Percentiles rank a stretch among this genome's conserved stretches.
Conservation (phyloP, 2,113 vertebrate genomes). For the Ursus arctos region DNA sequence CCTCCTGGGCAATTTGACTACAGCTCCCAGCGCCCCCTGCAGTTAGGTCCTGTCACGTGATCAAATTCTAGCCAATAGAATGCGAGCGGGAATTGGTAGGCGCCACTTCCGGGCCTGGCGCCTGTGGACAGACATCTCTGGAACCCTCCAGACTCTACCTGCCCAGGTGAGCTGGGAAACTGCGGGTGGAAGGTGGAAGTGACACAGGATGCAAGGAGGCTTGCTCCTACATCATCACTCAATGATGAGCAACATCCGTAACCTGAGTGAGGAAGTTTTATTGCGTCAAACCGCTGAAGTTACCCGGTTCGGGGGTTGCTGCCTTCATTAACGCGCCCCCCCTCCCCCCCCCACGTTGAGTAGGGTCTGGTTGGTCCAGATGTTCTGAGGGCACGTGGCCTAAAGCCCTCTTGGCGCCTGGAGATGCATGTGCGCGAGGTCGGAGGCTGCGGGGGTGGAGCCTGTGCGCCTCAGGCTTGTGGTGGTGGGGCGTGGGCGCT, state of each 20-base stretch:
- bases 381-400: rapidly evolving
- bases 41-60: not conserved
- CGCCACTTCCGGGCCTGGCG: not conserved
- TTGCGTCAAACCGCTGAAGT: not conserved
- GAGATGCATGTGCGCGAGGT: too few relatives aligned
- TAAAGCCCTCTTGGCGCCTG: not conserved
- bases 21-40: not conserved
- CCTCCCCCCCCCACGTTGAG: too few relatives aligned
- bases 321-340: not conserved
- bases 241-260: not conserved
- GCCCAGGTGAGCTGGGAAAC: not conserved
- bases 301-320: too few relatives aligned
- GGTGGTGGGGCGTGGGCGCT: too few relatives aligned
- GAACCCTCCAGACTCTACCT: not conserved
- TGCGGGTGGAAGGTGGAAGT: not conserved
- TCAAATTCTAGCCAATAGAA: not conserved
- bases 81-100: not conserved
- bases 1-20: too few relatives aligned
- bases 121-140: rapidly evolving
- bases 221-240: not conserved
- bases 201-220: not conserved
- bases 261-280: not conserved
- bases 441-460: too few relatives aligned
- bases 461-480: too few relatives aligned
- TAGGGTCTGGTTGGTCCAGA: not conserved